A percentile compares a stretch with the other conserved stretches of the same genome.
Conservation (phyloP, 2,113 vertebrate species). For the human (Homo sapiens) region GRCh38 chr19:28546501-28547000, state of each 20-base stretch:
- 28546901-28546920: neutral
- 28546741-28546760: neutral
- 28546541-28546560: neutral
- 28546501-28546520: neutral
- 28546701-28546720: neutral
- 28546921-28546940: neutral
- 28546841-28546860: neutral
- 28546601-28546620: neutral
- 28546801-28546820: neutral
- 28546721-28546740: neutral
- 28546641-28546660: neutral
- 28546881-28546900: neutral
- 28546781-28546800: neutral
- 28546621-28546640: too few species aligned
- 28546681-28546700: too few species aligned
- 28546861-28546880: neutral
- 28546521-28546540: neutral
- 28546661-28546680: neutral
- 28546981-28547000: neutral
- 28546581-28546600: neutral
- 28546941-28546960: neutral
- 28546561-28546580: neutral
- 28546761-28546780: too few species aligned
- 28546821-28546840: neutral
- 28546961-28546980: neutral